These are phyloP conservation scores for Drosophila pectinifera DNA, from an alignment of 1,140 invertebrate species.

Conservation along the genomic window DNA sequence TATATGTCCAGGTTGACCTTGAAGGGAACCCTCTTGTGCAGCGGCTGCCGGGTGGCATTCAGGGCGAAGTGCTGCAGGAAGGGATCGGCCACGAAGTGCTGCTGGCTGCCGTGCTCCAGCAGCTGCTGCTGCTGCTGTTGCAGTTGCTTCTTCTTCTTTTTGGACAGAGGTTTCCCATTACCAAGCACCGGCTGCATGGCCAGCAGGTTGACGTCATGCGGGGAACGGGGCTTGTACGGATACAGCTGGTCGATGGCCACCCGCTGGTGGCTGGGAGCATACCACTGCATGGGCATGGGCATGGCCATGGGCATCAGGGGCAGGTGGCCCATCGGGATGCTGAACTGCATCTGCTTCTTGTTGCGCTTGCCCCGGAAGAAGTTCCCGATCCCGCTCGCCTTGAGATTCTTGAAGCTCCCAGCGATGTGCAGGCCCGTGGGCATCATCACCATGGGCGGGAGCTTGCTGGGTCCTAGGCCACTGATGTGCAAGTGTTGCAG, in stretches of 20 bases:
- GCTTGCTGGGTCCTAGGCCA: conserved; percentile 49
- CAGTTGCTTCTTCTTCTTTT: conserved; percentile 67
- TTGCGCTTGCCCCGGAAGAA: conserved; percentile 76
- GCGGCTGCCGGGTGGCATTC: conserved; percentile 70
- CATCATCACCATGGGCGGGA: conserved; percentile 79
- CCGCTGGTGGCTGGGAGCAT: conserved; percentile 56
- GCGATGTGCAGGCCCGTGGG: conserved; percentile 78
- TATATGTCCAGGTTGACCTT: conserved; percentile 80
- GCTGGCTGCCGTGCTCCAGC: conserved; percentile 58
- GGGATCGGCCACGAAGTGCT: conserved; percentile 61
- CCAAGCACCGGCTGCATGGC: conserved; percentile 61
- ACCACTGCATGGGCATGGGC: conserved; percentile 48
- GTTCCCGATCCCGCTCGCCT: conserved; percentile 76
- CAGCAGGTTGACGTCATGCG: conserved; percentile 74
- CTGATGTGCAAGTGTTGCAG: conserved; percentile 71
- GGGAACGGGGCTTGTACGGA: conserved; percentile 76
- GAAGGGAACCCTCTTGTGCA: conserved; percentile 68
- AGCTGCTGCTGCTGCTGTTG: conserved; percentile 50
- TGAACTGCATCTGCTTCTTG: conserved; percentile 79
- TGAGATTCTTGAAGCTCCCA: conserved; percentile 75
- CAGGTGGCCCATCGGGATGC: conserved; percentile 53
- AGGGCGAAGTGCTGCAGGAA: conserved; percentile 56
- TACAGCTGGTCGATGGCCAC: conserved; percentile 79
- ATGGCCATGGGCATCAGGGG: conserved; percentile 57
- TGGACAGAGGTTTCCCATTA: conserved; percentile 41